Evolutionary conservation across 2,113 vertebrate species (phyloP).

Genomic region (Burhinus bistriatus): DNA sequence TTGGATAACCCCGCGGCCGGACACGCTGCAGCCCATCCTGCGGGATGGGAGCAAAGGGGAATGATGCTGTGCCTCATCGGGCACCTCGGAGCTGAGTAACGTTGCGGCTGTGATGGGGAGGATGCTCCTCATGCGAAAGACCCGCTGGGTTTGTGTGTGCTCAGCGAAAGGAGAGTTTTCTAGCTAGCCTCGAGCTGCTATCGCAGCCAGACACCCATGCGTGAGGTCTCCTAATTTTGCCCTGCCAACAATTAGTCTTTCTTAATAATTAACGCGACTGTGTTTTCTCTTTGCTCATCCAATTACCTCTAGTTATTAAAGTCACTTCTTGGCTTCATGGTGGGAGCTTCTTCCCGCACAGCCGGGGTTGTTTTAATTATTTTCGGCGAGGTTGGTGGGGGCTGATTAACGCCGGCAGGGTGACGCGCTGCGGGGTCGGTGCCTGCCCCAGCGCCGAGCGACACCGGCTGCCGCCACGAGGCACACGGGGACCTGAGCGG

Average conservation of each 20-base stretch:
- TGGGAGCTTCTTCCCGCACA: not conserved
- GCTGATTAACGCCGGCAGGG: not conserved
- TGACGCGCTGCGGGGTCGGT: not conserved
- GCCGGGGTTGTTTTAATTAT: not conserved
- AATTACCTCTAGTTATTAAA: not conserved
- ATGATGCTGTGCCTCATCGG: not conserved
- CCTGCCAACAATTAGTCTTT: not conserved
- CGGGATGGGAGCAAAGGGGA: not conserved
- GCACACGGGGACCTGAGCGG: not conserved
- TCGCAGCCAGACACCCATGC: not conserved
- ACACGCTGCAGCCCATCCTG: not conserved
- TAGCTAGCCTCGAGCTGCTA: not conserved
- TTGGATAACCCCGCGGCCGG: not conserved
- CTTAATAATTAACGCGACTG: not conserved
- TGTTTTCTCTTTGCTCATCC: not conserved
- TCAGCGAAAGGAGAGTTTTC: not conserved
- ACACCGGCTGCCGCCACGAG: not conserved
- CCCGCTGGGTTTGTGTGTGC: not conserved
- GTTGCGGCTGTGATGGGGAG: accelerated
- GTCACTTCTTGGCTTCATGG: not conserved
- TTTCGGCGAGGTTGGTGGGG: not conserved
- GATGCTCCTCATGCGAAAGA: not conserved
- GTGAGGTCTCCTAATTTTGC: not conserved
- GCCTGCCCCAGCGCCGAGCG: not conserved
- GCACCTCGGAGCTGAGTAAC: not conserved